Percentiles rank a stretch among this genome's conserved stretches.
phyloP scores from a whole-genome alignment of 37 sponge, comb jelly and placozoan genomes.

The Hormiphora californensis region DNA sequence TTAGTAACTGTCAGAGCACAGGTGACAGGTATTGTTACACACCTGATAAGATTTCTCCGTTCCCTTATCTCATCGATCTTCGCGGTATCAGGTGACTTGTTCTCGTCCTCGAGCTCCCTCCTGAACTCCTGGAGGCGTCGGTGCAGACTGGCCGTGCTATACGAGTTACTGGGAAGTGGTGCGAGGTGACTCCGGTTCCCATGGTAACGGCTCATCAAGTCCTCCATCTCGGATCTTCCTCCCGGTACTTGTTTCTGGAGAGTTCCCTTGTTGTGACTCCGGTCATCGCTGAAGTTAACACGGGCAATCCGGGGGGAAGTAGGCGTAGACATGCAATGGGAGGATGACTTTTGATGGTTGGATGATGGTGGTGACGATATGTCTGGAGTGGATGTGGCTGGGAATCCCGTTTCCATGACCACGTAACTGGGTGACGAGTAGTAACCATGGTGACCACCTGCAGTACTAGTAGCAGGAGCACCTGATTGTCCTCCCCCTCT shows the following conservation, averaged over 20 bases:
- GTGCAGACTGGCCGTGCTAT: background rate
- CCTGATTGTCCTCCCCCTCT: background rate
- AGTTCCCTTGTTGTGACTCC: conserved; percentile 6
- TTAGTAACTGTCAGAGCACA: no score
- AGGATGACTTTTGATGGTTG: background rate
- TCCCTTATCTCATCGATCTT: conserved; percentile 45
- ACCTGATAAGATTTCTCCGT: background rate
- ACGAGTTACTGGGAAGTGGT: no score
- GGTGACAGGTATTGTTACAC: no score
- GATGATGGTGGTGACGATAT: background rate
- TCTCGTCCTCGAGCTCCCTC: conserved; percentile 17
- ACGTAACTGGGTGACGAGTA: no score
- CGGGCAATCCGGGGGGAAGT: no score
- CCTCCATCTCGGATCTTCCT: conserved; percentile 1
- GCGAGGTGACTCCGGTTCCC: no score
- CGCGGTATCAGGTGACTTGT: background rate
- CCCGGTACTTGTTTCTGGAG: background rate
- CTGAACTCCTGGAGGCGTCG: background rate
- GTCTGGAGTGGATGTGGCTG: background rate
- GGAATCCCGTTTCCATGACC: conserved; percentile 43
- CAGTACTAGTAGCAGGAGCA: background rate
- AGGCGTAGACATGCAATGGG: background rate
- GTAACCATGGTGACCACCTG: background rate
- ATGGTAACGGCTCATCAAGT: conserved; percentile 12
- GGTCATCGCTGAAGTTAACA: conserved; percentile 26